Percentiles rank a stretch among this genome's conserved stretches.
Conservation (phyloP, 2,113 vertebrate species). For the Xiphias gladius region DNA sequence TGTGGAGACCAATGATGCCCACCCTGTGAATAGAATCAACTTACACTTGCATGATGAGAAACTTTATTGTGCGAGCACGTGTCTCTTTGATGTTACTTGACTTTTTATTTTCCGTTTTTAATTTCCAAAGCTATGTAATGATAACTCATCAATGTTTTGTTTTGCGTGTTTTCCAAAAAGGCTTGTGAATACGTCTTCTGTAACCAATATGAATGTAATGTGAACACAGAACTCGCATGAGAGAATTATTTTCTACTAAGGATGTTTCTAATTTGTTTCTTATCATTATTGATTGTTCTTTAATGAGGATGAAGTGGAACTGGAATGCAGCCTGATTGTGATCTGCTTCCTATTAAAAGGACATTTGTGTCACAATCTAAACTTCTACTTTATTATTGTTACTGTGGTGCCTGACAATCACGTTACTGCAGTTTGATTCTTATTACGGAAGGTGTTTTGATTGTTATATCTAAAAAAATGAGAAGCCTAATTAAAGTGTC, state of each 20-base stretch:
- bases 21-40: constrained; percentile 80
- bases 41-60: constrained; percentile 84
- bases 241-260: constrained; percentile 86
- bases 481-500: background rate
- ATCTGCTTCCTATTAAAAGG: constrained; percentile 86
- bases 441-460: background rate
- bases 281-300: constrained; percentile 79
- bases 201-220: constrained; percentile 82
- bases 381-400: constrained; percentile 9
- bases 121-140: constrained; percentile 62
- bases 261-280: constrained; percentile 86
- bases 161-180: constrained; percentile 48
- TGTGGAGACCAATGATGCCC: constrained; percentile 73
- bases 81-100: constrained; percentile 75
- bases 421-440: background rate
- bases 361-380: constrained; percentile 75
- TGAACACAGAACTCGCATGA: constrained; percentile 84
- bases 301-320: constrained; percentile 72
- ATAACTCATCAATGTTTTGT: constrained; percentile 60
- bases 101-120: constrained; percentile 34
- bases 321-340: constrained; percentile 83
- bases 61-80: constrained; percentile 81
- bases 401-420: background rate
- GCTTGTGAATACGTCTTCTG: constrained; percentile 80
- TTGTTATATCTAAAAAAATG: background rate